Percentiles rank a stretch among this genome's conserved stretches.
These are phyloP conservation scores for Apostichopus leukothele DNA, from an alignment of 53 echinoderm and acorn worm species.

Conservation along the genomic window DNA sequence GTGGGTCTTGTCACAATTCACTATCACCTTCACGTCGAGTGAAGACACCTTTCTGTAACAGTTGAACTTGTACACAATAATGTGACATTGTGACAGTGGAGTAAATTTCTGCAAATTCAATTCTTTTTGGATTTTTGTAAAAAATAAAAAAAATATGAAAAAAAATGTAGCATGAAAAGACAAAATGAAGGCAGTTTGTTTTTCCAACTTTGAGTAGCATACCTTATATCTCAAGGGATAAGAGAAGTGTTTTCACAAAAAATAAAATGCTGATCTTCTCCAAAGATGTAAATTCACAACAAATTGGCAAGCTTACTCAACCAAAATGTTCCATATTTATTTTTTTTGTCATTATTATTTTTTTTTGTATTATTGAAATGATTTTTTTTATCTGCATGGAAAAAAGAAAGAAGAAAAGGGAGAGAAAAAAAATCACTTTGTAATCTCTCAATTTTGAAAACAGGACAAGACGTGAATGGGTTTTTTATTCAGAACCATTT, in stretches of 20 bases:
- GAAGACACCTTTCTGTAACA: no score
- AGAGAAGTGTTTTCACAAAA: slow-evolving; percentile 29
- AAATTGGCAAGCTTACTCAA: slow-evolving; percentile 21
- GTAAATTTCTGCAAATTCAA: neutral
- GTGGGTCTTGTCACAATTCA: no score
- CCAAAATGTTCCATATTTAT: slow-evolving; percentile 7
- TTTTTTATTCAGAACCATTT: neutral
- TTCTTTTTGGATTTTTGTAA: neutral
- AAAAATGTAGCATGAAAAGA: neutral
- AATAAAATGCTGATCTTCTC: slow-evolving; percentile 34
- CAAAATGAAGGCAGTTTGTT: neutral
- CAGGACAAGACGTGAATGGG: slow-evolving; percentile 2
- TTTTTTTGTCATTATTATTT: neutral
- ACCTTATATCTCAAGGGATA: slow-evolving; percentile 22
- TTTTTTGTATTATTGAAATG: neutral
- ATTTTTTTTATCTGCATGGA: neutral
- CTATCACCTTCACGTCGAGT: no score
- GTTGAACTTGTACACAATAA: no score
- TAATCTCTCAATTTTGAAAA: slow-evolving; percentile 24
- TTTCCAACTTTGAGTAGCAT: neutral
- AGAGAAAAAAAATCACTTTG: neutral
- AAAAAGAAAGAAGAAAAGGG: neutral
- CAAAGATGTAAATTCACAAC: slow-evolving; percentile 29
- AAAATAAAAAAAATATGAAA: neutral
- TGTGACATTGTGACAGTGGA: neutral